Evolutionary conservation across 1,140 invertebrate genomes (phyloP).

Genomic region (Tribolium madens): DNA sequence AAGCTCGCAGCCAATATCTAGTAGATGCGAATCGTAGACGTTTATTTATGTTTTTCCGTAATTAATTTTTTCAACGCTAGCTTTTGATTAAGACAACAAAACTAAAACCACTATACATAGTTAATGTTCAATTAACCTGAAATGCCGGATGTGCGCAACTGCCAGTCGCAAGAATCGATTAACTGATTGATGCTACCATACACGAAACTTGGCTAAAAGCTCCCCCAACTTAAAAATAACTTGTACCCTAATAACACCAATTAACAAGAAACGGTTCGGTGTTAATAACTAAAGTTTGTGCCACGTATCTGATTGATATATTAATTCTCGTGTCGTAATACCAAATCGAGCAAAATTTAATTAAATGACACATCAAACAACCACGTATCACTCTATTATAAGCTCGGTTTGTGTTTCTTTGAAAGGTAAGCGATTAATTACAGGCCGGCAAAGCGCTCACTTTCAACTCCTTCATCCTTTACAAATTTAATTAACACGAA

Average conservation of each 20-base stretch:
- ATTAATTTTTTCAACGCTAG: not conserved
- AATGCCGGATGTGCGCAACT: not conserved
- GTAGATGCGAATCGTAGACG: not conserved
- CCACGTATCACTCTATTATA: conserved; percentile 3
- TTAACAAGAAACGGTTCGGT: not conserved
- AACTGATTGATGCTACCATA: not conserved
- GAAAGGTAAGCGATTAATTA: conserved; percentile 35
- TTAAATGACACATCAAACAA: conserved; percentile 26
- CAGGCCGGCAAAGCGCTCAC: conserved; percentile 5
- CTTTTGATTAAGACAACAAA: not conserved
- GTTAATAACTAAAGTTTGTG: too few relatives aligned
- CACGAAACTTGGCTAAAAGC: not conserved
- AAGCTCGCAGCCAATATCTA: not conserved
- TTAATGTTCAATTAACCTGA: not conserved
- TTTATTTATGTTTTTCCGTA: not conserved
- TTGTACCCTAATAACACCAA: not conserved
- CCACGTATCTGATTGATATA: not conserved
- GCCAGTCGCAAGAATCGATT: not conserved
- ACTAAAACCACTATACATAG: not conserved
- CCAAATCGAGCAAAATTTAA: conserved; percentile 26
- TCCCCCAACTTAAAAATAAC: not conserved
- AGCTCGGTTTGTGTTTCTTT: not conserved
- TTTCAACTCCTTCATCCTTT: conserved; percentile 3
- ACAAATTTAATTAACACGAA: conserved; percentile 27
- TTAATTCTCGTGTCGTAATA: not conserved